Conservation (phyloP, 2,888 invertebrate species). For the Ormyrus rosae region DNA sequence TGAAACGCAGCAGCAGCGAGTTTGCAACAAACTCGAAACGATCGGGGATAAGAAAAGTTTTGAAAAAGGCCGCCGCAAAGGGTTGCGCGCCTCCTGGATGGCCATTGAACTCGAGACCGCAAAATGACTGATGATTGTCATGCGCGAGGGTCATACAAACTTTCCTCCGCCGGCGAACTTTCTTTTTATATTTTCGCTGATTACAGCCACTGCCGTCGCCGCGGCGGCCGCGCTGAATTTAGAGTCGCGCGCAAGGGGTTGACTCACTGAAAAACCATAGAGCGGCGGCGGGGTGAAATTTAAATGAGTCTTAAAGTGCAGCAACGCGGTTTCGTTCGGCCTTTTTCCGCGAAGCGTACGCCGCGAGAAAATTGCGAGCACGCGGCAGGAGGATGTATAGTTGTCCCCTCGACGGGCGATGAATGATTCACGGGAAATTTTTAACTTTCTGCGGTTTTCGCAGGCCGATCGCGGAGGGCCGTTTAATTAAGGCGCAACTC, state of each 20-base stretch:
- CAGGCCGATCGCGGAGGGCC: too few relatives aligned
- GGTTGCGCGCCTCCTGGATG: background rate
- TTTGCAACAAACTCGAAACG: slow-evolving; percentile 6
- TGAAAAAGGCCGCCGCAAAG: slow-evolving; percentile 22
- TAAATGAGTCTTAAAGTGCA: slow-evolving; percentile 44
- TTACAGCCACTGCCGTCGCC: background rate
- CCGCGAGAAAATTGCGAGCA: too few relatives aligned
- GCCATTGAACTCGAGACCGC: slow-evolving; percentile 44
- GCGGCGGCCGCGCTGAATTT: slow-evolving; percentile 33
- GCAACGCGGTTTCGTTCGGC: slow-evolving; percentile 44
- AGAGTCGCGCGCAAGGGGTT: slow-evolving; percentile 44
- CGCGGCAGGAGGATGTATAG: too few relatives aligned
- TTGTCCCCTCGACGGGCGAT: too few relatives aligned
- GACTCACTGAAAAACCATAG: background rate
- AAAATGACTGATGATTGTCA: slow-evolving; percentile 38
- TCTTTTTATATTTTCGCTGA: background rate
- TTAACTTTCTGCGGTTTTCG: too few relatives aligned
- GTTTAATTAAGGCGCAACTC: too few relatives aligned
- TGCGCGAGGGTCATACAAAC: background rate
- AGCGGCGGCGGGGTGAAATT: slow-evolving; percentile 20
- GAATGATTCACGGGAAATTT: too few relatives aligned
- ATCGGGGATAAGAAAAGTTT: slow-evolving; percentile 19
- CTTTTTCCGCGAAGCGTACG: slow-evolving; percentile 56
- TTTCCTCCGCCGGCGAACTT: slow-evolving; percentile 18
- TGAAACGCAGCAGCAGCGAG: too few relatives aligned